phyloP scores from a whole-genome alignment of 2,797 vertebrate species.

The Sebastiscus albofasciatus region DNA sequence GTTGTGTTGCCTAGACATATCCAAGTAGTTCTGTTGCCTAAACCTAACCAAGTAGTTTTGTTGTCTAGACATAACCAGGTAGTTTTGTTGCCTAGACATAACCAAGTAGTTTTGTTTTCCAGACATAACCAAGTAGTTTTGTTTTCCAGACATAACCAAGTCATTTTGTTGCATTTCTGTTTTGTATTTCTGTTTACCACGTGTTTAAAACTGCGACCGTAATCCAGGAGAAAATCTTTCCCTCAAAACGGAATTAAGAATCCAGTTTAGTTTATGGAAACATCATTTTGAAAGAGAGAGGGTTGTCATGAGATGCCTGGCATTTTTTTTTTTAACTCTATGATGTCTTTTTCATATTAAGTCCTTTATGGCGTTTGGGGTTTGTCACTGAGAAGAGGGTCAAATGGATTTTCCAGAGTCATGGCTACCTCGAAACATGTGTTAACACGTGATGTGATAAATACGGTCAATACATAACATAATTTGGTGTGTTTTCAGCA shows the following conservation, averaged over 20 bases:
- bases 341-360: not conserved
- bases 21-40: too few species aligned
- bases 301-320: not conserved
- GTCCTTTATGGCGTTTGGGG: not conserved
- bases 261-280: not conserved
- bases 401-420: constrained; percentile 8
- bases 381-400: not conserved
- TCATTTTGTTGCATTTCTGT: too few species aligned
- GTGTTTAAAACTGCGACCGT: too few species aligned
- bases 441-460: not conserved
- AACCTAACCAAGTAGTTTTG: too few species aligned
- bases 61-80: fast-evolving
- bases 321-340: not conserved
- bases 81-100: fast-evolving
- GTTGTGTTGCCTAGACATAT: too few species aligned
- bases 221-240: too few species aligned
- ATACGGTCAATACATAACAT: not conserved
- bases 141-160: too few species aligned
- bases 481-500: not conserved
- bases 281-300: too few species aligned
- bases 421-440: not conserved
- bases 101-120: too few species aligned
- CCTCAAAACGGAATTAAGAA: too few species aligned
- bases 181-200: too few species aligned
- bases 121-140: too few species aligned